These are phyloP conservation scores for Drosophila prostipennis DNA, from an alignment of 2,888 invertebrate species.

Conservation along the genomic window DNA sequence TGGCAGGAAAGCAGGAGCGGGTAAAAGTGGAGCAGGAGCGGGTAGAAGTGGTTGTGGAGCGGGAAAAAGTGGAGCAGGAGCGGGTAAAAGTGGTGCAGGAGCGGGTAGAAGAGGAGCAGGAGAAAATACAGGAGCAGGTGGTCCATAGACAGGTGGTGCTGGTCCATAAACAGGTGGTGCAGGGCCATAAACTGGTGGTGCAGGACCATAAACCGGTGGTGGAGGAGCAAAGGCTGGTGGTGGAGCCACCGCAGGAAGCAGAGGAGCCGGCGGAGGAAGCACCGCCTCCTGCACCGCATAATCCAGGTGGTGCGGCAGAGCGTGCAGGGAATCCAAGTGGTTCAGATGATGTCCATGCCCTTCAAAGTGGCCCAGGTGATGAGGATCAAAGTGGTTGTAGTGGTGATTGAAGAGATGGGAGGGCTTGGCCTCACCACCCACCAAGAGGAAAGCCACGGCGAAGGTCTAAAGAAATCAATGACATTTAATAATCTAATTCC, in stretches of 20 bases:
- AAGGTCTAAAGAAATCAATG: constrained; percentile 42
- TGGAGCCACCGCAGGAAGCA: constrained; percentile 29
- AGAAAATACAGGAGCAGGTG: constrained; percentile 28
- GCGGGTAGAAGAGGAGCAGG: constrained; percentile 25
- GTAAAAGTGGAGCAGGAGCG: constrained; percentile 27
- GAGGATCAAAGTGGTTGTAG: constrained; percentile 61
- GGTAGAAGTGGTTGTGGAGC: constrained; percentile 33
- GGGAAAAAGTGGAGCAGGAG: constrained; percentile 15
- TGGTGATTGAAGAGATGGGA: constrained; percentile 68
- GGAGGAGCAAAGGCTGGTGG: constrained; percentile 27
- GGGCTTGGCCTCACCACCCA: constrained; percentile 60
- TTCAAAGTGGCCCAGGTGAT: constrained; percentile 56
- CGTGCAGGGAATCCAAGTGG: constrained; percentile 56
- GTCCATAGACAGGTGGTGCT: constrained; percentile 16
- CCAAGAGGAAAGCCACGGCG: constrained; percentile 42
- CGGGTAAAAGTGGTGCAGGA: constrained; percentile 24
- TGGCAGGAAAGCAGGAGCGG: constrained; percentile 39
- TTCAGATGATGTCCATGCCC: constrained; percentile 55
- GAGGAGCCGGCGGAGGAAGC: constrained; percentile 23
- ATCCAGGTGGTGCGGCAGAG: constrained; percentile 66
- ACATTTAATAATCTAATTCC: not conserved
- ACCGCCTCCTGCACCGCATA: constrained; percentile 54
- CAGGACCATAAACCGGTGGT: constrained; percentile 8
- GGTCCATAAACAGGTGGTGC: constrained; percentile 46
- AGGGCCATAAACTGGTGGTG: constrained; percentile 45